Conservation (phyloP, 2,797 vertebrate genomes). For the Gallinago solitaria region DNA sequence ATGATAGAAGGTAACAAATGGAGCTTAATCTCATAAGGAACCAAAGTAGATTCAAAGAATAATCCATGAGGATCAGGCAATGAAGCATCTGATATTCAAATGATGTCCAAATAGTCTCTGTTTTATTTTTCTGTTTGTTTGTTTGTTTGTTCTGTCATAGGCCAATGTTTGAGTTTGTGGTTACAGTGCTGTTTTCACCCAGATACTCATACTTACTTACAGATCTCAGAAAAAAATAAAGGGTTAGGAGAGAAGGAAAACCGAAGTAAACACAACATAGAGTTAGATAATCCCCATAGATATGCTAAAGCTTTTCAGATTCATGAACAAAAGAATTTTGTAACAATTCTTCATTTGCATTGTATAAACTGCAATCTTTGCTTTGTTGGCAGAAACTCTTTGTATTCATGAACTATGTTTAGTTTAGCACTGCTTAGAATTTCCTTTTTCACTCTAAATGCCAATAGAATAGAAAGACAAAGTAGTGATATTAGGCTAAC, state of each 20-base stretch:
- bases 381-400: slow-evolving; percentile 27
- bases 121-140: not conserved
- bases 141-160: not conserved
- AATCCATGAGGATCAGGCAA: not conserved
- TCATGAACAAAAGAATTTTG: slow-evolving; percentile 4
- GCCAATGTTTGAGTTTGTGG: not conserved
- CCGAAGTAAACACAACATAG: not conserved
- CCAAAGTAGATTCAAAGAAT: not conserved
- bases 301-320: slow-evolving; percentile 9
- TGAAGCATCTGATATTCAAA: not conserved
- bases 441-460: slow-evolving; percentile 54
- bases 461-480: slow-evolving; percentile 46
- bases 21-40: not conserved
- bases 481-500: slow-evolving; percentile 34
- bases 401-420: slow-evolving; percentile 48
- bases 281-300: not conserved
- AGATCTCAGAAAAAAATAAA: not conserved
- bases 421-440: slow-evolving; percentile 34
- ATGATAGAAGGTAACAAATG: not conserved
- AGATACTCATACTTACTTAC: not conserved
- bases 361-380: slow-evolving; percentile 35
- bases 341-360: slow-evolving; percentile 50
- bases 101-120: not conserved
- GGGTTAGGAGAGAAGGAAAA: not conserved
- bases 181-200: not conserved